These are phyloP conservation scores for Lepus oiostolus DNA, from an alignment of 2,797 vertebrate species.

Conservation along the genomic window DNA sequence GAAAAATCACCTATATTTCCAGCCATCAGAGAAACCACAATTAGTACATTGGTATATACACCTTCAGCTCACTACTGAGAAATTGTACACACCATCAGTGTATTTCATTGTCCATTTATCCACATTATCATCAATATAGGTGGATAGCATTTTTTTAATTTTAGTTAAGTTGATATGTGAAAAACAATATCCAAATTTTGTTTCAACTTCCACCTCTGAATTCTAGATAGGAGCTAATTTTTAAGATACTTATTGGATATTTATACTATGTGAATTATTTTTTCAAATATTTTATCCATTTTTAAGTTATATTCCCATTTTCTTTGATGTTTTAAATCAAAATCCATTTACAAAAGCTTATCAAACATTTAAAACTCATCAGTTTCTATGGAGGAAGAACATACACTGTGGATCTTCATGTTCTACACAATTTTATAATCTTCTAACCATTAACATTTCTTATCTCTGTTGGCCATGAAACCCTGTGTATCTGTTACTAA, in stretches of 20 bases:
- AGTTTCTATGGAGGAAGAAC: constrained; percentile 1
- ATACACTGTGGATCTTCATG: background rate
- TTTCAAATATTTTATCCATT: background rate
- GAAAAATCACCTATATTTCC: background rate
- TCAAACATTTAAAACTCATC: constrained; percentile 31
- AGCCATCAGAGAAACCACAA: background rate
- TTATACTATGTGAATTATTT: constrained; percentile 12
- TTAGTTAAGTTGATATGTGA: background rate
- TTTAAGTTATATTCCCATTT: background rate
- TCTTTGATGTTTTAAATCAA: constrained; percentile 49
- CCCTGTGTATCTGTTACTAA: background rate
- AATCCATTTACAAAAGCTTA: constrained; percentile 16
- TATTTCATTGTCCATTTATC: background rate
- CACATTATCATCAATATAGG: background rate
- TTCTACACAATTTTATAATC: background rate
- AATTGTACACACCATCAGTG: background rate
- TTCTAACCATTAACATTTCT: constrained; percentile 49
- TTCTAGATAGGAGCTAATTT: background rate
- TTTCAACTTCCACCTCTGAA: background rate
- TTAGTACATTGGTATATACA: background rate
- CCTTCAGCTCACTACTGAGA: background rate
- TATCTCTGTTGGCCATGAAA: background rate
- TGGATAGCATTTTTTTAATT: background rate
- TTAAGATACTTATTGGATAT: background rate
- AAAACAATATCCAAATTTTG: constrained; percentile 29